These are phyloP conservation scores for Cheilosia pagana DNA, from an alignment of 2,888 invertebrate genomes.

Conservation along the genomic window DNA sequence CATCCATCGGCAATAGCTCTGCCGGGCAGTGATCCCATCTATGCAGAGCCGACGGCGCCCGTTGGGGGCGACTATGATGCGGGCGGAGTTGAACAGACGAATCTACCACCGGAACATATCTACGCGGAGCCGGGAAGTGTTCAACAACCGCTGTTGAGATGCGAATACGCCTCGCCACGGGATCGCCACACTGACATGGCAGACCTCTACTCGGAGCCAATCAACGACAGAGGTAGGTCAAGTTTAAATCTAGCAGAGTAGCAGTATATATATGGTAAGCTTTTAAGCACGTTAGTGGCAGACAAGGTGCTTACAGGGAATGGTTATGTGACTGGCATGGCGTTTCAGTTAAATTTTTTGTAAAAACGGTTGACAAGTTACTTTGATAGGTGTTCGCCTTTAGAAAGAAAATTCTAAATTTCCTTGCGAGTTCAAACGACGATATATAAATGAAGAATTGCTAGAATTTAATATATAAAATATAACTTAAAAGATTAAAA, in stretches of 20 bases:
- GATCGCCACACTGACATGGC: constrained; percentile 78
- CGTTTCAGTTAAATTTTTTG: too few relatives aligned
- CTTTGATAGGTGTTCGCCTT: too few relatives aligned
- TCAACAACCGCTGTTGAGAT: constrained; percentile 79
- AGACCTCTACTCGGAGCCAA: constrained; percentile 81
- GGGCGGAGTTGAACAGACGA: constrained; percentile 50
- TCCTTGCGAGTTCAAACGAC: too few relatives aligned
- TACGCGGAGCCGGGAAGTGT: constrained; percentile 80
- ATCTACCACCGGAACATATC: constrained; percentile 78
- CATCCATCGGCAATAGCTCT: constrained; percentile 77
- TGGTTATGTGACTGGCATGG: too few relatives aligned
- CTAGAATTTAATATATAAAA: too few relatives aligned
- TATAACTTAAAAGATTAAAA: too few relatives aligned
- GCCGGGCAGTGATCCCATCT: constrained; percentile 78
- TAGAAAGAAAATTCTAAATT: too few relatives aligned
- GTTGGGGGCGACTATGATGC: constrained; percentile 54
- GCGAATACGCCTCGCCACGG: constrained; percentile 80
- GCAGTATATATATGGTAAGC: neutral
- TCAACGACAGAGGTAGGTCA: constrained; percentile 80
- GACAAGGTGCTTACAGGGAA: too few relatives aligned
- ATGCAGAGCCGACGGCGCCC: constrained; percentile 78
- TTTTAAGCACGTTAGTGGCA: neutral
- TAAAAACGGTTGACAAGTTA: too few relatives aligned
- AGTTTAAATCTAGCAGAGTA: neutral
- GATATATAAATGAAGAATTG: too few relatives aligned